Evolutionary conservation across 2,797 vertebrate genomes (phyloP).

Genomic region (Crocodylus rhombifer): DNA sequence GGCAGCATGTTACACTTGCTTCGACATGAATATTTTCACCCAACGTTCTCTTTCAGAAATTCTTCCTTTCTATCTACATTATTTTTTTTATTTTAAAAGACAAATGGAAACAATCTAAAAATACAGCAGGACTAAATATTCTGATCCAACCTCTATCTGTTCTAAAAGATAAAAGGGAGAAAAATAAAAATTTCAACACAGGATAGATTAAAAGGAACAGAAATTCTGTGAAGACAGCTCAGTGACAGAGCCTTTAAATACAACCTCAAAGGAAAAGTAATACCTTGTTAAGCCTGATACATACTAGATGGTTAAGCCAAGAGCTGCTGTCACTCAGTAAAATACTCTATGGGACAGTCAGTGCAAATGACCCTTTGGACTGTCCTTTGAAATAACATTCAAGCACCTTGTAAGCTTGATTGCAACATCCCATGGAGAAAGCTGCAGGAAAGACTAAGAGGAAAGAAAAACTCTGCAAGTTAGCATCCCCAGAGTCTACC

Average conservation of each 20-base stretch:
- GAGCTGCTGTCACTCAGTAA: not conserved
- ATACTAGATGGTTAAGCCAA: fast-evolving
- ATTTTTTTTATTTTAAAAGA: conserved; percentile 17
- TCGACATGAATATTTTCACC: conserved; percentile 10
- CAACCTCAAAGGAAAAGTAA: fast-evolving
- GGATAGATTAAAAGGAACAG: not conserved
- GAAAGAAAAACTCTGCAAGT: not conserved
- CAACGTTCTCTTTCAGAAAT: not conserved
- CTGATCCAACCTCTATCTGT: not conserved
- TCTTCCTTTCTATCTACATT: not conserved
- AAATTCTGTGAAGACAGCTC: not conserved
- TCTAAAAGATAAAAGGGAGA: not conserved
- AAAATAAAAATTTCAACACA: not conserved
- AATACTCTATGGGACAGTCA: not conserved
- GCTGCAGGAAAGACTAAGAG: not conserved
- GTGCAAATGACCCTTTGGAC: not conserved
- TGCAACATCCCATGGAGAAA: not conserved
- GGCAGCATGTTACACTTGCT: conserved; percentile 7
- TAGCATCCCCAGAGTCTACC: not conserved
- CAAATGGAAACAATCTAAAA: conserved; percentile 6
- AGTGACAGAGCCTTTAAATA: not conserved
- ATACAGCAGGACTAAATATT: not conserved
- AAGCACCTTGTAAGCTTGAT: not conserved
- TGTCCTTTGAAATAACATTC: fast-evolving
- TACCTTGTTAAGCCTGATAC: not conserved